Percentiles rank a stretch among this genome's conserved stretches.
These are phyloP conservation scores for Mirza zaza DNA, from an alignment of 2,113 vertebrate genomes.

Conservation along the genomic window DNA sequence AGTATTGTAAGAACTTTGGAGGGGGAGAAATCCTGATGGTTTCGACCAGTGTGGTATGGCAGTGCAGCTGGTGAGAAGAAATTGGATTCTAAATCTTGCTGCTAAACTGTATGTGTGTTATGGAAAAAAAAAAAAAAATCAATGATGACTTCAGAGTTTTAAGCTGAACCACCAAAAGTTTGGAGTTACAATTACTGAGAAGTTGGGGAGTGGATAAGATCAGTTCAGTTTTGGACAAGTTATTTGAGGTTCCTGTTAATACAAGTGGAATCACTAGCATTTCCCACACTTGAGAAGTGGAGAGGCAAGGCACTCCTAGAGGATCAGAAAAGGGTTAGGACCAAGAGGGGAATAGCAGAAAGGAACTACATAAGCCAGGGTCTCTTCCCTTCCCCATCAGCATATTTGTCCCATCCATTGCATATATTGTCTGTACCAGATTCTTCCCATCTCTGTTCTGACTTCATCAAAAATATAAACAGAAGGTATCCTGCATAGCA, in stretches of 20 bases:
- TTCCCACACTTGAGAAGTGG: background rate
- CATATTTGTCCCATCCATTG: background rate
- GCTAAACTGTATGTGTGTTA: background rate
- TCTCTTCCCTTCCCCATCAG: background rate
- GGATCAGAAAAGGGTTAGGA: background rate
- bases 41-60: background rate
- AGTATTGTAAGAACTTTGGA: background rate
- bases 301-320: background rate
- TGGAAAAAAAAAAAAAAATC: background rate
- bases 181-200: background rate
- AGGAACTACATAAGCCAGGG: background rate
- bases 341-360: background rate
- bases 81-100: background rate
- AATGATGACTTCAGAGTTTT: background rate
- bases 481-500: background rate
- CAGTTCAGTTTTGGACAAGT: background rate
- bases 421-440: background rate
- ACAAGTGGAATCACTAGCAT: background rate
- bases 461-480: background rate
- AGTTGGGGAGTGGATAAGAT: background rate
- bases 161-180: background rate
- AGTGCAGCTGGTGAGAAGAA: background rate
- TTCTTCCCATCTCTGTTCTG: background rate
- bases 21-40: background rate
- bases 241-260: background rate